A percentile compares a stretch with the other conserved stretches of the same genome.
phyloP scores from a whole-genome alignment of 2,113 vertebrate species.

The Siniperca chuatsi region DNA sequence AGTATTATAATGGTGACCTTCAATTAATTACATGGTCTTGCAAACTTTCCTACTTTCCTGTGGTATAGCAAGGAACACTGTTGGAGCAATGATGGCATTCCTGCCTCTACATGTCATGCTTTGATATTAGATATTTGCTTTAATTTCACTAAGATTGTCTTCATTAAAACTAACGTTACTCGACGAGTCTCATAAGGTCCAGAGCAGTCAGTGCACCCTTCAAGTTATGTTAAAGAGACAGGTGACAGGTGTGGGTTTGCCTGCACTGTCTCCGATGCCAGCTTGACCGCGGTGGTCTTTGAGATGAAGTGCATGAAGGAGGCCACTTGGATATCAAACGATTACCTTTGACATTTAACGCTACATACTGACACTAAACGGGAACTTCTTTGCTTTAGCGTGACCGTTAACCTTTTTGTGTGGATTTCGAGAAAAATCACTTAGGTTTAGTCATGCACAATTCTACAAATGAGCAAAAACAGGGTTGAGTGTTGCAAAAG shows the following conservation, averaged over 20 bases:
- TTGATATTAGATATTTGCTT: not conserved
- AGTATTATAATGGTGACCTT: not conserved
- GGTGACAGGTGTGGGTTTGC: not conserved
- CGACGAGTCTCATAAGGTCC: not conserved
- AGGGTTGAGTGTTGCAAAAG: not conserved
- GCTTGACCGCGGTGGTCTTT: conserved; percentile 67
- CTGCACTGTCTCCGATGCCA: conserved; percentile 14
- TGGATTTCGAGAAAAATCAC: not conserved
- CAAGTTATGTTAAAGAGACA: not conserved
- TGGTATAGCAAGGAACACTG: not conserved
- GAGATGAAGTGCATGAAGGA: conserved; percentile 32
- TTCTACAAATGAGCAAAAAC: not conserved
- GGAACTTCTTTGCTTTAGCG: rapidly evolving
- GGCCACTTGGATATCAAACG: not conserved
- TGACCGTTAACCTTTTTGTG: not conserved
- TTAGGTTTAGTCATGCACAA: not conserved
- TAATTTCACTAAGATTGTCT: not conserved
- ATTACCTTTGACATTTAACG: conserved; percentile 81
- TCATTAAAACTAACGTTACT: not conserved
- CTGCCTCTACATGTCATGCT: not conserved
- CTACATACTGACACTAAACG: not conserved
- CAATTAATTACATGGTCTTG: not conserved
- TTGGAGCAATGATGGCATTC: not conserved
- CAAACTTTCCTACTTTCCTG: not conserved
- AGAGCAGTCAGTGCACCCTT: not conserved